These are phyloP conservation scores for Halcyon chelicuti DNA, from an alignment of 2,797 vertebrate species.

Conservation along the genomic window DNA sequence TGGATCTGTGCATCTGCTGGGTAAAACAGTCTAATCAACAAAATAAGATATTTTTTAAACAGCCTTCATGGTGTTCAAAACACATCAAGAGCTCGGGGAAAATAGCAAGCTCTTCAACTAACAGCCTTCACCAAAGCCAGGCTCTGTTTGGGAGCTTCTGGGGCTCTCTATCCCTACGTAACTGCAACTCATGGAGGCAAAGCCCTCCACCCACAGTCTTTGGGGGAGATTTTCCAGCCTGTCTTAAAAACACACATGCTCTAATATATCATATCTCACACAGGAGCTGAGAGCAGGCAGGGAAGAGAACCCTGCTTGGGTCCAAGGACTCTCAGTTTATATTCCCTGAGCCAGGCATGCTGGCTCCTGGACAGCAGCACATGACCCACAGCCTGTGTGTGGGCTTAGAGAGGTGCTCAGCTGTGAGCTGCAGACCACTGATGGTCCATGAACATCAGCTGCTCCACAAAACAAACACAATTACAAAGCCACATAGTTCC, in stretches of 20 bases:
- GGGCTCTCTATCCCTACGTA: neutral
- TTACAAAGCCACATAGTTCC: neutral
- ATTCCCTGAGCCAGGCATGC: neutral
- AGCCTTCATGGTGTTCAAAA: neutral
- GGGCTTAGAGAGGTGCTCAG: neutral
- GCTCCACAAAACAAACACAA: neutral
- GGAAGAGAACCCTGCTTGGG: neutral
- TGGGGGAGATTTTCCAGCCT: neutral
- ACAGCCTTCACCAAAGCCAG: neutral
- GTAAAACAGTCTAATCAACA: neutral
- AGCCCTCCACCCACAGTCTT: neutral
- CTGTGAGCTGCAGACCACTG: neutral
- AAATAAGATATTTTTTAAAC: neutral
- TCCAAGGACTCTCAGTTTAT: neutral
- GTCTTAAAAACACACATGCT: neutral
- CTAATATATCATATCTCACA: accelerated
- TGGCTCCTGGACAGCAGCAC: neutral
- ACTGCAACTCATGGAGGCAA: neutral
- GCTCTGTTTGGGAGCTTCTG: neutral
- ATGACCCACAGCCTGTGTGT: neutral
- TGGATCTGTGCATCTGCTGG: neutral
- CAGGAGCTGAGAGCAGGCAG: neutral
- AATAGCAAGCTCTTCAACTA: neutral
- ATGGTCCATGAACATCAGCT: neutral
- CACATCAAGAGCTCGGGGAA: neutral